Evolutionary conservation across 2,113 vertebrate species (phyloP).

Genomic region (Alligator sinensis): DNA sequence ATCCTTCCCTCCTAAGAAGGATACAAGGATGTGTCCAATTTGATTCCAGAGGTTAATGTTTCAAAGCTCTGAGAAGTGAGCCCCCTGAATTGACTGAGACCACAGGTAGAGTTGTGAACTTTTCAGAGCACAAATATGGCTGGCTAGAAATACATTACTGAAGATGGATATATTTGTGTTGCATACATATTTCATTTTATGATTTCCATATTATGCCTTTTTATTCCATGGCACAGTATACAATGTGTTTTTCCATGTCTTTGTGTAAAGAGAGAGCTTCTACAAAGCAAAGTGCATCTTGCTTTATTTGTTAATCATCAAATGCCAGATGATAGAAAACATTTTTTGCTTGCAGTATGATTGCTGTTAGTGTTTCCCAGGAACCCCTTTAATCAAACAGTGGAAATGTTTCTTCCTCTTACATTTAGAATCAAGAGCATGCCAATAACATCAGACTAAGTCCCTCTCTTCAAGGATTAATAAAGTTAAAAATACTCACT

Average conservation of each 20-base stretch:
- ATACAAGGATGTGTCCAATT: too few relatives aligned
- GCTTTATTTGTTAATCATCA: slow-evolving; percentile 42
- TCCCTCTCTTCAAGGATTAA: slow-evolving; percentile 42
- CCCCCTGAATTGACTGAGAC: background rate
- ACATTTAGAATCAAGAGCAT: slow-evolving; percentile 28
- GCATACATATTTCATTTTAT: background rate
- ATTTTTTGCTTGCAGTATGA: slow-evolving; percentile 32
- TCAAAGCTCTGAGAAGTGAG: background rate
- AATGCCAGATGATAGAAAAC: slow-evolving; percentile 52
- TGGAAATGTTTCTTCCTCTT: slow-evolving; percentile 35
- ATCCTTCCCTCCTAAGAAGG: too few relatives aligned
- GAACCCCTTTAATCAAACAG: slow-evolving; percentile 43
- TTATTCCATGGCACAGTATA: slow-evolving; percentile 14
- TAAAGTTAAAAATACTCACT: slow-evolving; percentile 23
- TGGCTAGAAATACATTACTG: background rate
- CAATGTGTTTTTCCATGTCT: background rate
- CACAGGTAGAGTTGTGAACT: background rate
- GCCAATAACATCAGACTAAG: slow-evolving; percentile 25
- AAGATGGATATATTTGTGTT: background rate
- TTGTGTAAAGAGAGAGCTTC: background rate
- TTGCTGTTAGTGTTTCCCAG: slow-evolving; percentile 28
- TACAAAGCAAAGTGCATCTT: slow-evolving; percentile 25
- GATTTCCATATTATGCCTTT: background rate
- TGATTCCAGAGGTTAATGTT: background rate
- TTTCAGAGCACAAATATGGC: background rate